These are phyloP conservation scores for Drosophila burlai DNA, from an alignment of 1,140 invertebrate species.

Conservation along the genomic window DNA sequence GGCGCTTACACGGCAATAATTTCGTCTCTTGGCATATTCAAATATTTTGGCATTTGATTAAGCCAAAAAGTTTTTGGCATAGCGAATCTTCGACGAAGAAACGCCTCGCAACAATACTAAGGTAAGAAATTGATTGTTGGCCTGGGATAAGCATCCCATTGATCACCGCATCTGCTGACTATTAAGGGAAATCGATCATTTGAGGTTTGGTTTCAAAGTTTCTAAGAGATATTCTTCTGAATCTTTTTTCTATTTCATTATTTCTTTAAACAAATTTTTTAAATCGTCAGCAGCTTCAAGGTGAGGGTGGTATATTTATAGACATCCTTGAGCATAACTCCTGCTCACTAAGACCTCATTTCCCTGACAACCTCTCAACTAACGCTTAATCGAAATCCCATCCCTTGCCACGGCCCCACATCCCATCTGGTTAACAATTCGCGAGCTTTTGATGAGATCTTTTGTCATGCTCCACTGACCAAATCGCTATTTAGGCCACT, in stretches of 20 bases:
- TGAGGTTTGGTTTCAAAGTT: background rate
- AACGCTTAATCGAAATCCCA: constrained; percentile 13
- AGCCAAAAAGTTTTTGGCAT: constrained; percentile 65
- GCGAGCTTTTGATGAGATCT: constrained; percentile 50
- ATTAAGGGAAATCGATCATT: background rate
- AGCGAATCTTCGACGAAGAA: constrained; percentile 28
- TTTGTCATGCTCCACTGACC: constrained; percentile 47
- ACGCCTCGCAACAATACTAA: constrained; percentile 11
- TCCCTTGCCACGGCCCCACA: background rate
- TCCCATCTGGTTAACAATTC: constrained; percentile 31
- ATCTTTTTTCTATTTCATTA: background rate
- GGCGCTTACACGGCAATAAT: constrained; percentile 62
- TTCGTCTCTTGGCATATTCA: constrained; percentile 70
- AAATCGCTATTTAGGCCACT: constrained; percentile 55
- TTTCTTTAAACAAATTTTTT: background rate
- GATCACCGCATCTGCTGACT: background rate
- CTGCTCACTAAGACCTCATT: background rate
- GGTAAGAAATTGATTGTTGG: constrained; percentile 50
- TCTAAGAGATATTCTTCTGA: no score
- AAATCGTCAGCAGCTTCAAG: background rate
- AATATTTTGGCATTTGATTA: constrained; percentile 81
- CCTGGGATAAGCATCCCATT: constrained; percentile 31
- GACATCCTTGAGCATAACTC: background rate
- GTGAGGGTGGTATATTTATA: constrained; percentile 3
- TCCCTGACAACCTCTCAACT: constrained; percentile 4